Evolutionary conservation across 2,797 vertebrate genomes (phyloP).

Genomic region (Hoplostethus mediterraneus): DNA sequence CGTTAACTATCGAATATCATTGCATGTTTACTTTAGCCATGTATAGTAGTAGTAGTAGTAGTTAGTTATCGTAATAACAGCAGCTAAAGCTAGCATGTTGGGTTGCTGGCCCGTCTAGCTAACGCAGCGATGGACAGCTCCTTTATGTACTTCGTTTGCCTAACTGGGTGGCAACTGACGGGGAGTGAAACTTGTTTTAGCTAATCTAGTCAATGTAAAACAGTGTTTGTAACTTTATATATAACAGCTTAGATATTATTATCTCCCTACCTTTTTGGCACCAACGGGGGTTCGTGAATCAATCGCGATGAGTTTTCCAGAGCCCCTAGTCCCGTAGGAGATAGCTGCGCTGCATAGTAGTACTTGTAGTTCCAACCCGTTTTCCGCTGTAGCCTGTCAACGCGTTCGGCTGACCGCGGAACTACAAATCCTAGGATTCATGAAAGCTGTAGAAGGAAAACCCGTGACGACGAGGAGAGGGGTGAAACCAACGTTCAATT

Average conservation of each 20-base stretch:
- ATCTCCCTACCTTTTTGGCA: conserved; percentile 55
- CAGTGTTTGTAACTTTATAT: neutral
- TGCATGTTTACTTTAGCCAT: neutral
- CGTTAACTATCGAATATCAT: neutral
- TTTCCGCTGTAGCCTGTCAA: neutral
- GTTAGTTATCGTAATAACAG: neutral
- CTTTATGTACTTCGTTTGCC: neutral
- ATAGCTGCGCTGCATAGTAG: conserved; percentile 28
- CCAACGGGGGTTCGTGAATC: conserved; percentile 24
- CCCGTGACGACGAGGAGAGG: conserved; percentile 58
- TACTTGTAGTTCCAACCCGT: conserved; percentile 70
- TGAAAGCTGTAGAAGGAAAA: conserved; percentile 38
- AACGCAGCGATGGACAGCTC: neutral
- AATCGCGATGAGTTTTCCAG: conserved; percentile 50
- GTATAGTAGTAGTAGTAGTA: neutral
- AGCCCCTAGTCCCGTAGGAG: conserved; percentile 48
- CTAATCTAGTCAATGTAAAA: neutral
- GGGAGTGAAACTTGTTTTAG: rapidly evolving
- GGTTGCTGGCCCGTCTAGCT: too few species aligned
- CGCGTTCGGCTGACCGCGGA: rapidly evolving
- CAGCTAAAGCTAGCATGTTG: neutral
- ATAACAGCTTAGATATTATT: conserved; percentile 23
- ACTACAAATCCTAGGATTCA: conserved; percentile 75
- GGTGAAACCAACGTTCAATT: neutral
- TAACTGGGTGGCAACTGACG: neutral